Evolutionary conservation across 2,888 invertebrate genomes (phyloP), one percentile per base, ranked within the genome.

Genomic region (Timema podura): DNA sequence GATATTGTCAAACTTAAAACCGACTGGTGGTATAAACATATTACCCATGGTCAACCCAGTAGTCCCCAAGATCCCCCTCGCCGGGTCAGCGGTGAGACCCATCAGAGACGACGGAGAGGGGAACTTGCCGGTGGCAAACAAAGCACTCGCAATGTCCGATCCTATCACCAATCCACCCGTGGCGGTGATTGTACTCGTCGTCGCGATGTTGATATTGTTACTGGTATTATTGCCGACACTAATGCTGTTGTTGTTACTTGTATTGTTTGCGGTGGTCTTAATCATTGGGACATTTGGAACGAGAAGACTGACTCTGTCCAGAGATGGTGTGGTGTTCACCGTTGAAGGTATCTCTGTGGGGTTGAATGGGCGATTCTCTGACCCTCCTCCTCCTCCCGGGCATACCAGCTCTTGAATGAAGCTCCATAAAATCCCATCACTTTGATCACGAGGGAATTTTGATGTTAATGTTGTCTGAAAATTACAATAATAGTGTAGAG

Each of bases 361-460:
- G 44, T 49, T 70, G 48, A 71, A 70, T 15, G 68, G 48, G 44
- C 68, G 57, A 65, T 73, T 72, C 30, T 73, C 71, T 15, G 71
- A 48, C 30, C 30, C 30, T 90, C 89, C 67, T 88, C 88, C 16
- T n/a, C 88, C 84, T 68, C 88, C 88, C 76, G 90, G 90, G 54
- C 90, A 91, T 67, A 93, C 82, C 77, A 91, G 87, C 73, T 91
- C 91, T 68, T 89, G 86, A 70, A 93, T 89, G 77, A 89, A 90
- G 77, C 90, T 89, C 93, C 93, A 93, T 54, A 93, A 81, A 6
- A 88, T 85, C 5, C 89, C 89, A 77, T 91, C 92, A 74, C 88
- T 89, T 48, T 90, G 88, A 77, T 93, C 93, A 48, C 91, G 84
- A 0, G 94, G 94, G 78, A 94, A 90, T 80, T 94, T 94, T 0